Evolutionary conservation across 2,888 invertebrate genomes (phyloP), one percentile per base, ranked within the genome.

Genomic region (Hecatera dysodea): DNA sequence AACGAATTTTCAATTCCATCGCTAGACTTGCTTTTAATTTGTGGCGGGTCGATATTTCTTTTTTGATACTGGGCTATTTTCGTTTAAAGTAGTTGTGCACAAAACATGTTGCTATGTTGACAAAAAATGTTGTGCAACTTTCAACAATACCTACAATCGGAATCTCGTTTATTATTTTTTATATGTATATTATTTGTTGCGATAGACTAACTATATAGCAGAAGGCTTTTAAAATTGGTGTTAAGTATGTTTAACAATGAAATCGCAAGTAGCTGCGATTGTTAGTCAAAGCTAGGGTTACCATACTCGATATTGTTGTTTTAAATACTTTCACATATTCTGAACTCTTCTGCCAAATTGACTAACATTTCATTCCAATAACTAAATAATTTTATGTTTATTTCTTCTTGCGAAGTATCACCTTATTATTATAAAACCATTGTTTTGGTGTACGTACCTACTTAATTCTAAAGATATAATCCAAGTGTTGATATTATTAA

Each of bases 361-460:
- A 67, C 72, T 79, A 83, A 83, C 67, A 55, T 52, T 81, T 83
- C 83, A 83, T 83, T 83, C 83, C 83, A 83, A 53, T 66, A n/a
- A n/a, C n/a, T n/a, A 56, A 57, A 80, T 33, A 27, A 27, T 81
- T 65, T 69, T 66, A 53, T 53, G 52, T 63, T 61, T 62, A 33
- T 55, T 56, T 66, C 48, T 75, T 52, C 52, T 57, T 42, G 48
- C 19, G 11, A 80, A 50, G 48, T 50, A 80, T 63, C 72, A 50
- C 48, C 6, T 0, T 12, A 12, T 39, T 66, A 57, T n/a, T n/a
- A 75, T 56, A 15, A 67, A 67, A 59, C 50, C 22, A 56, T 67
- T 66, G 53, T 69, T 80, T 73, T 70, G 55, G 52, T 27, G 27
- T 56, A 63, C 15, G 7, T 7, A 15, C 2, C 1, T 39, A 39